phyloP scores from a whole-genome alignment of 35 echinoderm and acorn worm species.

The Lytechinus pictus region DNA sequence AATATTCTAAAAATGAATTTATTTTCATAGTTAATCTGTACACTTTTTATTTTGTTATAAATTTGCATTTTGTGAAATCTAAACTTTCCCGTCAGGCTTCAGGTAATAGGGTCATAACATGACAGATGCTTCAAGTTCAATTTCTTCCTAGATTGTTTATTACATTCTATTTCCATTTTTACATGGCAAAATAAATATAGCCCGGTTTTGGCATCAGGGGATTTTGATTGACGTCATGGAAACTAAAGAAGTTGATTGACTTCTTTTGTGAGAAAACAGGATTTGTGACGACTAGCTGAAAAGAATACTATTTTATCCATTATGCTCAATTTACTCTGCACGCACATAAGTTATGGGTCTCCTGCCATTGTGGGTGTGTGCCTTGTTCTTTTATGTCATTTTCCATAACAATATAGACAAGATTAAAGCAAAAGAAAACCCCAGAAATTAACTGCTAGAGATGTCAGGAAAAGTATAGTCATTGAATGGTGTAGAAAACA shows the following conservation, averaged over 20 bases:
- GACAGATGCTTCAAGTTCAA: neutral
- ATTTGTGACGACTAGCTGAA: neutral
- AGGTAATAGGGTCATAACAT: neutral
- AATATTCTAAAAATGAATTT: too few relatives aligned
- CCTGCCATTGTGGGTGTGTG: too few relatives aligned
- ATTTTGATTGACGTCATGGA: slow-evolving; percentile 18
- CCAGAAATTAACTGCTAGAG: neutral
- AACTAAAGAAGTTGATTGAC: neutral
- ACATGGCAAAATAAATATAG: neutral
- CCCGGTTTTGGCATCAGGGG: neutral
- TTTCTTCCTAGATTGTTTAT: neutral
- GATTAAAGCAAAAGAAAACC: neutral
- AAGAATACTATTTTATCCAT: neutral
- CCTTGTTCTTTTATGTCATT: too few relatives aligned
- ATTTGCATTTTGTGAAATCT: neutral
- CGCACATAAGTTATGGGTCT: too few relatives aligned
- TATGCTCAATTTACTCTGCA: neutral
- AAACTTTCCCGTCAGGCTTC: neutral
- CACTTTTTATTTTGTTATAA: neutral
- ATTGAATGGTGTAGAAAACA: neutral
- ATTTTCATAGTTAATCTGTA: too few relatives aligned
- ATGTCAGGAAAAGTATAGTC: neutral
- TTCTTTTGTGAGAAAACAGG: slow-evolving; percentile 5
- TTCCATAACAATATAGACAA: neutral
- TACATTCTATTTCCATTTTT: neutral